These are phyloP conservation scores for Sardina pilchardus DNA, from an alignment of 2,113 vertebrate species.

Conservation along the genomic window DNA sequence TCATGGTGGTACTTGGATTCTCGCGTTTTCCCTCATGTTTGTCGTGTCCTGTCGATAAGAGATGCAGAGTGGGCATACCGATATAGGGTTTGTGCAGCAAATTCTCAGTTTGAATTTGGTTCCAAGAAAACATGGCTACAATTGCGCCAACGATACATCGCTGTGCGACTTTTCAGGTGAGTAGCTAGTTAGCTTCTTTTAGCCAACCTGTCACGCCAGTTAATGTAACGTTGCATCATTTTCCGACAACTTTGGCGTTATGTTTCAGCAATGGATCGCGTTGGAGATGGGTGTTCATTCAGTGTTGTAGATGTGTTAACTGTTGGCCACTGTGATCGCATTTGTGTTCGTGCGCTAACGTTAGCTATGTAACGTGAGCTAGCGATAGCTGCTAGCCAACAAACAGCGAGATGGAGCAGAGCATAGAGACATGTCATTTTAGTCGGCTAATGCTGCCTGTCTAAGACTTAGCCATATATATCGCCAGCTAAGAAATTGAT, in stretches of 20 bases:
- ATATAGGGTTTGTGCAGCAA: constrained; percentile 70
- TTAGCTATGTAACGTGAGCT: background rate
- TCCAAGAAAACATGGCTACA: constrained; percentile 67
- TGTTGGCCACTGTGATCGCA: background rate
- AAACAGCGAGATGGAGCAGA: background rate
- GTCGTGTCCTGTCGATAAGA: constrained; percentile 38
- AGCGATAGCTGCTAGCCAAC: background rate
- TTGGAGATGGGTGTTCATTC: background rate
- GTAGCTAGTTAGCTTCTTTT: constrained; percentile 11
- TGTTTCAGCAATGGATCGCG: background rate
- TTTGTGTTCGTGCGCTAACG: background rate
- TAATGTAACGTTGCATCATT: background rate
- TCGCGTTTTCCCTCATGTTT: constrained; percentile 28
- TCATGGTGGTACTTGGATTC: constrained; percentile 26
- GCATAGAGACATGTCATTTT: background rate
- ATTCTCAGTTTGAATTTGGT: constrained; percentile 75
- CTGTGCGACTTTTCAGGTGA: constrained; percentile 75
- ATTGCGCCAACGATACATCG: constrained; percentile 66
- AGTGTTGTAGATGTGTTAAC: background rate
- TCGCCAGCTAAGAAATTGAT: no score
- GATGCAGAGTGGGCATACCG: constrained; percentile 64
- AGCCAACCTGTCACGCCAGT: background rate
- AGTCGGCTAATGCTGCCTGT: background rate
- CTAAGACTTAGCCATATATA: no score
- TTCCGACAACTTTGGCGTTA: background rate